Base-by-base conservation (phyloP, 2,113 vertebrate genomes). In the Antechinus flavipes region DNA sequence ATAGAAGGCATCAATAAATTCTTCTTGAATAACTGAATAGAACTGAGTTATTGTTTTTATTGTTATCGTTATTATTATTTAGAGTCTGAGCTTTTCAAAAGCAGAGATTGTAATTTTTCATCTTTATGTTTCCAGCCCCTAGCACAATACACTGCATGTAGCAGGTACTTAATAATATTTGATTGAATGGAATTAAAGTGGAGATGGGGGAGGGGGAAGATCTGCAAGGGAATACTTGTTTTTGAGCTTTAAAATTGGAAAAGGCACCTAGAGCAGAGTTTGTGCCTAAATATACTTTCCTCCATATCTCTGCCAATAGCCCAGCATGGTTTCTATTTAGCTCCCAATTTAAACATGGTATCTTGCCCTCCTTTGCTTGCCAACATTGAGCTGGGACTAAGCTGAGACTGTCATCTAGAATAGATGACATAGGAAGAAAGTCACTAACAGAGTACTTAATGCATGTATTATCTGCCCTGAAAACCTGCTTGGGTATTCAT, bases 341-440 rank as follows among this genome's bases (percentile, higher is more conserved):
- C 76, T 47, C 90, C 56, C 19, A 94, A 93, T 95, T 91, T 89
- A 90, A 90, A 54, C 56, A 22, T 0, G 4, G 58, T 35, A 93
- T 92, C 95, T 11, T n/a, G 92, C 52, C 2, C 19, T 27, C 30
- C 94, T 54, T 42, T 0, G 3, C 58, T 22, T 2, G 27, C 93
- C 49, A 0, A 91, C 2, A 23, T 46, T 0, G 22, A 0, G 54
- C 0, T 0, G 54, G 92, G 68, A 30, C 90, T 0, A 14, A 0
- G 54, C 0, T 0, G 50, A 91, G 68, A 30, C 90, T 16, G 47
- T 94, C 89, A 54, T 91, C 6, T 54, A 47, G 35, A 91, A 94
- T 19, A 52, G 68, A 92, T 0, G 91, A 42, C 8, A 49, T 2
- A 0, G 22, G 95, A 95, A 96, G 61, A 30, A 89, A 93, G 90